phyloP scores from a whole-genome alignment of 2,113 vertebrate species.

The Myotis yumanensis region DNA sequence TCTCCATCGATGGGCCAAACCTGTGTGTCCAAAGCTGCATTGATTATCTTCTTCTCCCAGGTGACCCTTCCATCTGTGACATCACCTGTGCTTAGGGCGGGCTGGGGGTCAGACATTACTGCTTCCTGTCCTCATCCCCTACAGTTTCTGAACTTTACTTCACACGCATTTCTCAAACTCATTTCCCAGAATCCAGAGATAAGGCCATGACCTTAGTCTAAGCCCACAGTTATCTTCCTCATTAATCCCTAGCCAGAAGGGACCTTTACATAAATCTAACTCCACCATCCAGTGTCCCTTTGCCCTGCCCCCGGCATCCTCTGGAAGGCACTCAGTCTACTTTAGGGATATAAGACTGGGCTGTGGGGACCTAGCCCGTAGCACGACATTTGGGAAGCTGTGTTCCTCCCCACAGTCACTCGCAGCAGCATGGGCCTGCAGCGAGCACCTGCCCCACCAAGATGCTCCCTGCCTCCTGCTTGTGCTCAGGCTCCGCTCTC shows the following conservation, averaged over 20 bases:
- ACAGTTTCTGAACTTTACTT: neutral
- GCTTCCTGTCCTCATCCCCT: neutral
- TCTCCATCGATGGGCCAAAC: neutral
- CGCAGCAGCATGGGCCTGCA: neutral
- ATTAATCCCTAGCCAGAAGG: neutral
- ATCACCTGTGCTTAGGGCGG: neutral
- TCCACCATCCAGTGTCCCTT: accelerated
- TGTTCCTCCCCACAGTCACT: neutral
- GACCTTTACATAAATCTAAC: neutral
- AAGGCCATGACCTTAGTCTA: neutral
- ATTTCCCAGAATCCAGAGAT: neutral
- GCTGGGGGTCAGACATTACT: neutral
- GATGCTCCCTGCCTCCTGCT: neutral
- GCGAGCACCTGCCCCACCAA: neutral
- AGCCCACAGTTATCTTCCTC: neutral
- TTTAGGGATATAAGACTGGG: too few relatives aligned
- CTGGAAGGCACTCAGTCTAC: too few relatives aligned
- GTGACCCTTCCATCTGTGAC: neutral
- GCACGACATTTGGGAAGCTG: neutral
- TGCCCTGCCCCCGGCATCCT: neutral
- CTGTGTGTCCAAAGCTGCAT: neutral
- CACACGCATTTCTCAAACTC: neutral
- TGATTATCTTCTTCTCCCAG: neutral
- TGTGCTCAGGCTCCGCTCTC: neutral
- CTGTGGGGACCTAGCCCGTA: neutral